Evolutionary conservation across 2,797 vertebrate genomes (phyloP), one percentile per base, ranked within the genome.

Genomic region (Chelidonichthys spinosus): DNA sequence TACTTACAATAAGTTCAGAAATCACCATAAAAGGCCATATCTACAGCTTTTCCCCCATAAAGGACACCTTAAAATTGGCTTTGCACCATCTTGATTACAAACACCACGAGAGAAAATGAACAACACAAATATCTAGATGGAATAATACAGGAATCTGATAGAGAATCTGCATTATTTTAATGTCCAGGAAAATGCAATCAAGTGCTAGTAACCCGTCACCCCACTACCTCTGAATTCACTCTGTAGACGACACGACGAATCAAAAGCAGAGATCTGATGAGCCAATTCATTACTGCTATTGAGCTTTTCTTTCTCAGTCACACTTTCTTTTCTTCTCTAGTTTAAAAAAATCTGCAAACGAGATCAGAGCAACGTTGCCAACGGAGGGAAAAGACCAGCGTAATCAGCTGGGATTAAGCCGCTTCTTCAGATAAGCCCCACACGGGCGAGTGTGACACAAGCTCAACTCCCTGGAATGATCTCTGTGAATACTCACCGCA

Each of bases 331-430:
- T 10, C 52, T 47, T 63, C 47, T 66, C 18, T 52, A 36, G 49
- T 52, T 71, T 60, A 39, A 46, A 25, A 25, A 78, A 80, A 64
- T 65, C 55, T 70, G 53, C n/a, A 65, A 76, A 69, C 62, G 59
- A 65, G 64, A 73, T 76, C 68, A 69, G 63, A 37, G 36, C 50
- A 60, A 78, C 42, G 44, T 66, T 63, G 59, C 66, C 62, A 61
- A 63, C 14, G 53, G 17, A 73, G 56, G 36, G 44, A 68, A 79
- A 69, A 72, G 60, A 72, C 11, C 46, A 49, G 36, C 11, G 36
- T 74, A 60, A 76, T 77, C 66, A 63, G 39, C 17, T 4, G 15
- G 60, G 63, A 82, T 74, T 79, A 79, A 2, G 17, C 63, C 68
- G 59, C 66, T 64, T 65, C 67, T 80, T 54, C 46, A 46, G 50